A percentile compares a stretch with the other conserved stretches of the same genome.
These are phyloP conservation scores for Trypoxylon attenuatum DNA, from an alignment of 2,888 invertebrate genomes.

Conservation along the genomic window DNA sequence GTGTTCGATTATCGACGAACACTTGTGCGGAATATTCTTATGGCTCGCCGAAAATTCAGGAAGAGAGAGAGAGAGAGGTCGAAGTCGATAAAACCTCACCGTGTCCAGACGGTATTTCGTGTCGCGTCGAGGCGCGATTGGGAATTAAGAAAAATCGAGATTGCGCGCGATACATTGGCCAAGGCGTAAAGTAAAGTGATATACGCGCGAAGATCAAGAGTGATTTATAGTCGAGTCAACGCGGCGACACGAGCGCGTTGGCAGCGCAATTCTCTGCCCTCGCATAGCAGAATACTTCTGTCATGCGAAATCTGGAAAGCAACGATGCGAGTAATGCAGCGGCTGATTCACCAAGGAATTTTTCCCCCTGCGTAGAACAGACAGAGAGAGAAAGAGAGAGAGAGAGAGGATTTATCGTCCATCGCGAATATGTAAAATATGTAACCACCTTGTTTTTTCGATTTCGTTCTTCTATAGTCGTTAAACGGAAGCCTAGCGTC, in stretches of 20 bases:
- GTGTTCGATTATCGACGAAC: no score
- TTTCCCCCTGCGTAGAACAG: slow-evolving; percentile 26
- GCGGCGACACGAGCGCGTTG: slow-evolving; percentile 17
- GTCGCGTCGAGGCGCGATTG: not conserved
- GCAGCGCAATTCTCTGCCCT: slow-evolving; percentile 27
- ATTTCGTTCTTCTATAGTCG: no score
- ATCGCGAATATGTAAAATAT: slow-evolving; percentile 34
- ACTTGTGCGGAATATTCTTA: no score
- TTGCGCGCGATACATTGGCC: no score
- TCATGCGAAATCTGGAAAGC: slow-evolving; percentile 47
- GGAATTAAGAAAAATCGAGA: not conserved
- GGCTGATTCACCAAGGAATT: slow-evolving; percentile 53
- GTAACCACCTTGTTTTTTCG: slow-evolving; percentile 26
- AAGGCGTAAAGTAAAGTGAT: slow-evolving; percentile 10
- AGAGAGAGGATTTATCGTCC: slow-evolving; percentile 39
- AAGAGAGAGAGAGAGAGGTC: no score
- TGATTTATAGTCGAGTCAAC: slow-evolving; percentile 42
- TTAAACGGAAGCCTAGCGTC: slow-evolving; percentile 18
- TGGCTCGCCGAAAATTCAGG: no score
- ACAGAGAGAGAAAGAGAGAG: slow-evolving; percentile 4
- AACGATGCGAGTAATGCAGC: slow-evolving; percentile 48
- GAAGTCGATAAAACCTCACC: no score
- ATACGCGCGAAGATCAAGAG: slow-evolving; percentile 22
- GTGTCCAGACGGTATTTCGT: not conserved
- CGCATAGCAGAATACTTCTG: slow-evolving; percentile 43